These are phyloP conservation scores for Sardinella longiceps DNA, from an alignment of 2,797 vertebrate species.

Conservation along the genomic window DNA sequence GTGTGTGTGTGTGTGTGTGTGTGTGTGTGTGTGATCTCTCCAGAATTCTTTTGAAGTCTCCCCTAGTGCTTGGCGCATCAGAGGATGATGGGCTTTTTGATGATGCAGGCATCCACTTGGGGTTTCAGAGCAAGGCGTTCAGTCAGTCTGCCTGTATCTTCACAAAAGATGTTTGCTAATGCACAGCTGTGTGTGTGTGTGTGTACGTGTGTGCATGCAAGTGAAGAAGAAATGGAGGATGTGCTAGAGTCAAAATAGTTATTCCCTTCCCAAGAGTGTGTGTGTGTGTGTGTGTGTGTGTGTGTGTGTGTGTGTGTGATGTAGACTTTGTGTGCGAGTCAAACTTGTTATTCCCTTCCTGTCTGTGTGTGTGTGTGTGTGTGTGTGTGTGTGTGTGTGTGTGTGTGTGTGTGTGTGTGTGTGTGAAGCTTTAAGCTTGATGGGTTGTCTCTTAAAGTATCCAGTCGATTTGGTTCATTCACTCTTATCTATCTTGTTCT, in stretches of 20 bases:
- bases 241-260: no score
- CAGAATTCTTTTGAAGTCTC: slow-evolving; percentile 14
- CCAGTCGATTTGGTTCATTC: not conserved
- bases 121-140: not conserved
- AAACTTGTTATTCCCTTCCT: no score
- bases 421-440: not conserved
- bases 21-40: not conserved
- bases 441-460: not conserved
- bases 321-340: no score
- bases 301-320: not conserved
- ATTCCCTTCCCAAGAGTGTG: no score
- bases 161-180: not conserved
- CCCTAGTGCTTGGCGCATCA: not conserved
- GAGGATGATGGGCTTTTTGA: slow-evolving; percentile 16
- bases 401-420: slow-evolving; percentile 4
- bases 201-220: not conserved
- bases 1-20: not conserved
- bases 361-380: no score
- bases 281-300: not conserved
- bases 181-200: not conserved
- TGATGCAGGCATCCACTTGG: not conserved
- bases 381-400: not conserved
- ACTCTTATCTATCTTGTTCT: not conserved
- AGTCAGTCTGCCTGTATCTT: not conserved
- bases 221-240: no score